Percentiles rank a stretch among this genome's conserved stretches.
phyloP scores from a whole-genome alignment of 2,797 vertebrate species.

The Spinibarbus caldwelli region DNA sequence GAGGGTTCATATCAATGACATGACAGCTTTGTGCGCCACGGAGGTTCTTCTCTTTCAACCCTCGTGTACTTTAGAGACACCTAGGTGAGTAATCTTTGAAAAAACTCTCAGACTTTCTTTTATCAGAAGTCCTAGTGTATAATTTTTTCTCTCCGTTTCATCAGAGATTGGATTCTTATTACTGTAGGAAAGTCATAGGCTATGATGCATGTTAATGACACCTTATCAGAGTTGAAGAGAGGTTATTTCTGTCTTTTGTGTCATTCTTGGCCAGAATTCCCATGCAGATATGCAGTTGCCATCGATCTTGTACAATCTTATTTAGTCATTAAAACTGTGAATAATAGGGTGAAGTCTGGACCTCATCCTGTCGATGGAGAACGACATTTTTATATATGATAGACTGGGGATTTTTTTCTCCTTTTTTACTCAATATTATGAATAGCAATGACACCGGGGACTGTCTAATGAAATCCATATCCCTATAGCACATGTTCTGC shows the following conservation, averaged over 20 bases:
- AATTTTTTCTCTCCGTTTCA: not conserved
- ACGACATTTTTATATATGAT: conserved; percentile 33
- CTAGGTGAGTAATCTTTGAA: not conserved
- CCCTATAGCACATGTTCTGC: not conserved
- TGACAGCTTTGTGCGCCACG: conserved; percentile 13
- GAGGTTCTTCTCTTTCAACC: not conserved
- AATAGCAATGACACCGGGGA: conserved; percentile 22
- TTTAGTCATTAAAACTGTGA: conserved; percentile 43
- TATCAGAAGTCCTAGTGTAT: no score
- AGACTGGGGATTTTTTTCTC: not conserved
- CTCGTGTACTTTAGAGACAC: not conserved
- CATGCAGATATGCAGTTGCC: conserved; percentile 30
- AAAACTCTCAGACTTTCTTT: not conserved
- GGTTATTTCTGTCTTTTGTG: conserved; percentile 36
- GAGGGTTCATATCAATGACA: not conserved
- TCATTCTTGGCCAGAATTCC: conserved; percentile 31
- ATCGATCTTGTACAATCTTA: conserved; percentile 37
- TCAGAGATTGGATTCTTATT: conserved; percentile 6
- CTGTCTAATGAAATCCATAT: conserved; percentile 20
- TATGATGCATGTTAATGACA: conserved; percentile 37
- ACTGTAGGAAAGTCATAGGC: not conserved
- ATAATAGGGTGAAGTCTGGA: conserved; percentile 1
- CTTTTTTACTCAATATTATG: conserved; percentile 2
- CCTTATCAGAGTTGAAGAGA: conserved; percentile 21
- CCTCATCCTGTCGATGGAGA: not conserved